Conservation (phyloP, 2,113 vertebrate species). For the Spea bombifrons region DNA sequence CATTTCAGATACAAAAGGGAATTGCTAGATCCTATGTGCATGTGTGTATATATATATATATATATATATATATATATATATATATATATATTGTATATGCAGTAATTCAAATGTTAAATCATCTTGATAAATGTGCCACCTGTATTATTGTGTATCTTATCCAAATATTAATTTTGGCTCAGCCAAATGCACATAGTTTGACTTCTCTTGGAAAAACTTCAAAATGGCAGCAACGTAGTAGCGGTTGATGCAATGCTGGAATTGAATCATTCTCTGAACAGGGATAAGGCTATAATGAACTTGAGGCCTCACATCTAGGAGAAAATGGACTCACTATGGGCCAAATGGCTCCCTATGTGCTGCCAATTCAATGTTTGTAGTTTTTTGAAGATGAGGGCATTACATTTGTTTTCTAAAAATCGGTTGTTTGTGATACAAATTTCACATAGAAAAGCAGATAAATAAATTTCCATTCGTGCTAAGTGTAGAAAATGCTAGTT, state of each 20-base stretch:
- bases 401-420: no score
- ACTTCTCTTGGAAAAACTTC: neutral
- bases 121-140: neutral
- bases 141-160: neutral
- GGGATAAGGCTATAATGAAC: neutral
- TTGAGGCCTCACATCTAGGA: no score
- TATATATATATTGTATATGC: neutral
- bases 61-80: slow-evolving; percentile 1
- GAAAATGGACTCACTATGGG: no score
- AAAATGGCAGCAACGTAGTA: neutral
- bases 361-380: no score
- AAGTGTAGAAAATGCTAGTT: no score
- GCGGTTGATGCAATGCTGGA: neutral
- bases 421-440: no score
- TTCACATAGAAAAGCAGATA: no score
- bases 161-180: neutral
- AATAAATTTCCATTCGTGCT: no score
- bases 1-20: neutral
- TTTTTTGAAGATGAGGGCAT: no score
- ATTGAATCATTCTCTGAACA: neutral
- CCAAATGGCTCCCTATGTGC: no score
- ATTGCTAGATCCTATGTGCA: neutral
- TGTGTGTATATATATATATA: neutral
- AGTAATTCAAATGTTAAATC: neutral
- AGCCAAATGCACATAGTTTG: neutral